Evolutionary conservation across 2,888 invertebrate genomes (phyloP), one percentile per base, ranked within the genome.

Genomic region (Auanema freiburgensis): DNA sequence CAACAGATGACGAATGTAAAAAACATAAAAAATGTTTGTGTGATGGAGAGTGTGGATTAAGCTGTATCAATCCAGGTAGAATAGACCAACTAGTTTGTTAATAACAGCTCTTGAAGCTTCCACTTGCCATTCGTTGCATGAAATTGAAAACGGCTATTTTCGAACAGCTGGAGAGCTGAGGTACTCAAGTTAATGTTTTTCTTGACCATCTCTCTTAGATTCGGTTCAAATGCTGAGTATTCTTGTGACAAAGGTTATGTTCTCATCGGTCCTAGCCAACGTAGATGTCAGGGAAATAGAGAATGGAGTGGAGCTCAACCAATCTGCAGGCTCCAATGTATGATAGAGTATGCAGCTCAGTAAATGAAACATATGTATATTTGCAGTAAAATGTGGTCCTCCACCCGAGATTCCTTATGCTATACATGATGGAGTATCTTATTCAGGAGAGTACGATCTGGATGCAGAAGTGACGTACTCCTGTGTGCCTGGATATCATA

Each of bases 21-120:
- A 94, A 94, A 84, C 66, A 81, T 63, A 83, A 83, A 87, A 91
- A 93, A 84, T 98, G 97, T 84, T 88, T 94, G 69, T 98, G 97
- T 84, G 97, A 98, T 84, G 96, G 95, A 54, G 85, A 85, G 1
- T 97, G 97, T 83, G 97, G 97, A 63, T 91, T 93, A 89, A 94
- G 94, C 59, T 98, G 97, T 86, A 93, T 97, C 77, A 95, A 96
- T 85, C 94, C 93, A 85, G 92, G 93, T 93, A 79, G 87, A 87
- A 51, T 23, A 52, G 41, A 58, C 40, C 23, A 1, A 54, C 24
- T n/a, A 44, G 1, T 33, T 57, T 16, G 46, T 24, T 10, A 8
- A n/a, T 12, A 21, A n/a, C 24, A 41, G 3, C 16, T 53, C 10
- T 66, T 78, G 49, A 70, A 85, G 85, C 82, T 57, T 74, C 83